Conservation (phyloP, 2,888 invertebrate species). For the Ecliptopera silaceata region DNA sequence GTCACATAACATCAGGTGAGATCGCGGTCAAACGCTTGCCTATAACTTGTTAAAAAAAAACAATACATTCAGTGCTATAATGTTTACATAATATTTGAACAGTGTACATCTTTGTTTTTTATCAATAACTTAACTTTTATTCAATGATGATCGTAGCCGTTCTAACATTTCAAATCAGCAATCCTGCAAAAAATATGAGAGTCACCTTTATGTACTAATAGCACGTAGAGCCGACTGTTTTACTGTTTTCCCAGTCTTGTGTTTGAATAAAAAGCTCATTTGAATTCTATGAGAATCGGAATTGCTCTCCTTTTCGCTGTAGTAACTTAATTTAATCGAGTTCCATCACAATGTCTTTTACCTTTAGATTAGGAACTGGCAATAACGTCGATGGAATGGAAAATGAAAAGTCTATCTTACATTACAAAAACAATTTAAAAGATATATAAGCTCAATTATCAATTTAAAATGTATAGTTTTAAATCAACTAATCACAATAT, state of each 20-base stretch:
- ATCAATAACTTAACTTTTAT: neutral
- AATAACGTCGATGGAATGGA: conserved; percentile 51
- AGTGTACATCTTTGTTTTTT: too few species aligned
- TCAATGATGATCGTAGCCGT: neutral
- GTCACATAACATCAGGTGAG: too few species aligned
- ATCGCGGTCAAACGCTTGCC: too few species aligned
- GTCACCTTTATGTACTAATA: conserved; percentile 49
- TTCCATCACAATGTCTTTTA: conserved; percentile 70
- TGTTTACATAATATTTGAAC: too few species aligned
- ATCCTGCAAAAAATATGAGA: conserved; percentile 43
- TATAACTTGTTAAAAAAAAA: too few species aligned
- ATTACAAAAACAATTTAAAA: too few species aligned
- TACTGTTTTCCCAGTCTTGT: conserved; percentile 66
- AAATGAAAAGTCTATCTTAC: too few species aligned
- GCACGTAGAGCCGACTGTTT: conserved; percentile 67
- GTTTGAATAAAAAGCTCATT: conserved; percentile 82
- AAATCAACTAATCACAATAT: too few species aligned
- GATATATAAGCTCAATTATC: too few species aligned
- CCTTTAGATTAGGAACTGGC: conserved; percentile 66
- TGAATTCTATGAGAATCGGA: conserved; percentile 81
- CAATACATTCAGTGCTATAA: too few species aligned
- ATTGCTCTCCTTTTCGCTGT: conserved; percentile 77
- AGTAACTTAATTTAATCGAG: conserved; percentile 81
- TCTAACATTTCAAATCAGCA: conserved; percentile 43
- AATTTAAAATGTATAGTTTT: too few species aligned